phyloP scores from a whole-genome alignment of 2,888 invertebrate genomes.

The Dryomyza anilis region DNA sequence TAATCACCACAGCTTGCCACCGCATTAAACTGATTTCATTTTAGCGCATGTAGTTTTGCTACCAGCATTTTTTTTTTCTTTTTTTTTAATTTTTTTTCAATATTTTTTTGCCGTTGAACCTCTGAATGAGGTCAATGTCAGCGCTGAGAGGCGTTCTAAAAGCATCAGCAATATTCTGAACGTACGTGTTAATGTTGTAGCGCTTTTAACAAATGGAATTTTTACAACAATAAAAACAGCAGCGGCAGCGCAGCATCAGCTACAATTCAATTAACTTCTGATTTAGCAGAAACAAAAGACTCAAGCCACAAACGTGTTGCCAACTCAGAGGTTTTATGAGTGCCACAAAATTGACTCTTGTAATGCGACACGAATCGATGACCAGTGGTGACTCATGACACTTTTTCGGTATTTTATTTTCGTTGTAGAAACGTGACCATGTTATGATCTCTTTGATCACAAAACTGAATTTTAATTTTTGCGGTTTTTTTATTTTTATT shows the following conservation, averaged over 20 bases:
- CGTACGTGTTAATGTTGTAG: background rate
- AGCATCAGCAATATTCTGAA: too few species aligned
- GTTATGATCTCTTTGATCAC: background rate
- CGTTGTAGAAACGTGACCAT: too few species aligned
- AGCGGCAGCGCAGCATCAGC: too few species aligned
- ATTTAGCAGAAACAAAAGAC: background rate
- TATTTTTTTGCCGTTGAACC: background rate
- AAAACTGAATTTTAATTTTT: background rate
- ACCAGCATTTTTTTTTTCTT: background rate
- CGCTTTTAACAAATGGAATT: background rate
- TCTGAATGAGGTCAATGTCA: constrained; percentile 32
- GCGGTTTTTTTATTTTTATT: background rate
- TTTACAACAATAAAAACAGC: too few species aligned
- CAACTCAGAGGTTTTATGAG: background rate
- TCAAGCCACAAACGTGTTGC: background rate
- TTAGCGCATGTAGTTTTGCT: too few species aligned
- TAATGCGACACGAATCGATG: background rate
- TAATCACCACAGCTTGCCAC: constrained; percentile 31
- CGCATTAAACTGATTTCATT: constrained; percentile 16
- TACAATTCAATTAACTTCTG: too few species aligned
- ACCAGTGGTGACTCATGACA: background rate
- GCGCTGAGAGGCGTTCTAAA: background rate
- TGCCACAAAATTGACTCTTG: background rate
- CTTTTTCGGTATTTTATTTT: background rate
- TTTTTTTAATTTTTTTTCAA: background rate